A percentile compares a stretch with the other conserved stretches of the same genome.
These are phyloP conservation scores for Hypsopygia costalis DNA, from an alignment of 2,888 invertebrate genomes.

Conservation along the genomic window DNA sequence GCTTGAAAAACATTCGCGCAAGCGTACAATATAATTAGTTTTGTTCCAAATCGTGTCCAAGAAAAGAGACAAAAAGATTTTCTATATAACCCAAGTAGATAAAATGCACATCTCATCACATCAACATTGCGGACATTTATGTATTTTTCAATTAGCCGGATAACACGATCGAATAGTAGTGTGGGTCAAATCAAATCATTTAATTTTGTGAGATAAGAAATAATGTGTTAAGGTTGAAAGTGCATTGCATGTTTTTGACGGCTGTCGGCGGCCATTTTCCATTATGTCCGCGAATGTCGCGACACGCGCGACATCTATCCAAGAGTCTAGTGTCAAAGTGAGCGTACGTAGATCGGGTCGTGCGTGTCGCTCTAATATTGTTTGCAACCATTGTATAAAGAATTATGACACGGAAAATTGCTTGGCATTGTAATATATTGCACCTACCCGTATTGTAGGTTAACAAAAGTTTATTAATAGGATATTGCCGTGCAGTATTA, in stretches of 20 bases:
- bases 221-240: constrained; percentile 19
- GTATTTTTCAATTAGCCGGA: constrained; percentile 48
- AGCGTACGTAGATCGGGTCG: constrained; percentile 52
- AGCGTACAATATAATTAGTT: constrained; percentile 34
- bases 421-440: constrained; percentile 33
- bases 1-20: constrained; percentile 33
- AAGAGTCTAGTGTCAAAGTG: constrained; percentile 69
- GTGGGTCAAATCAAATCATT: constrained; percentile 19
- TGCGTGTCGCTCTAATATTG: constrained; percentile 41
- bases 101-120: constrained; percentile 29
- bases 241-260: constrained; percentile 47
- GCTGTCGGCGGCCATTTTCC: constrained; percentile 68
- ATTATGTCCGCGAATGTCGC: constrained; percentile 63
- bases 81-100: constrained; percentile 37
- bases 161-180: constrained; percentile 60
- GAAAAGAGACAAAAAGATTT: constrained; percentile 42
- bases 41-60: constrained; percentile 38
- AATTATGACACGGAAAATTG: constrained; percentile 60
- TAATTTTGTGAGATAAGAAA: constrained; percentile 18
- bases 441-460: constrained; percentile 28
- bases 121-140: constrained; percentile 24
- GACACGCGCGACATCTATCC: constrained; percentile 75
- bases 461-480: constrained; percentile 24
- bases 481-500: constrained; percentile 24
- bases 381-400: constrained; percentile 69